These are phyloP conservation scores for Camponotus pennsylvanicus DNA, from an alignment of 1,140 invertebrate genomes.

Conservation along the genomic window DNA sequence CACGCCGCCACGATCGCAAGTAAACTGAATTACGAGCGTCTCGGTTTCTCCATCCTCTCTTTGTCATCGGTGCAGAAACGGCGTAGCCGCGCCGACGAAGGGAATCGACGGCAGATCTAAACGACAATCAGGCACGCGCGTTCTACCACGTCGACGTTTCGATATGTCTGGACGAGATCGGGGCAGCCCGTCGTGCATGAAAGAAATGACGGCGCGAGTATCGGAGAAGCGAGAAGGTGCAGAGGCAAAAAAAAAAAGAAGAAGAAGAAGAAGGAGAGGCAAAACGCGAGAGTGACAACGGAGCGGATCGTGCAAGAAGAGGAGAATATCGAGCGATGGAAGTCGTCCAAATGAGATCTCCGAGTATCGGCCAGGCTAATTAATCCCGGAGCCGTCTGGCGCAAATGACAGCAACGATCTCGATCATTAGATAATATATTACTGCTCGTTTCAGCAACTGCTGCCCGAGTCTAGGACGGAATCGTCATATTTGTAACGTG, in stretches of 20 bases:
- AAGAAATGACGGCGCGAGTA: constrained; percentile 51
- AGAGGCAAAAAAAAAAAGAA: constrained; percentile 2
- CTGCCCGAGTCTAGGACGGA: constrained; percentile 65
- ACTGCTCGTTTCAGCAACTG: constrained; percentile 71
- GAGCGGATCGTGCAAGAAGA: constrained; percentile 27
- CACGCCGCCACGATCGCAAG: constrained; percentile 65
- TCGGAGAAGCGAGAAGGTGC: constrained; percentile 13
- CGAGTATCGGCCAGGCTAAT: constrained; percentile 70
- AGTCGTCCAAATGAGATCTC: constrained; percentile 69
- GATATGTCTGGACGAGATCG: constrained; percentile 69
- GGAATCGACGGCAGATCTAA: constrained; percentile 68
- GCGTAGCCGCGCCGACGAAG: constrained; percentile 37
- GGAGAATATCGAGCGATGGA: constrained; percentile 60
- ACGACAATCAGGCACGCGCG: constrained; percentile 76
- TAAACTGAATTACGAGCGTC: constrained; percentile 73
- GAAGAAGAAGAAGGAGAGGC: constrained; percentile 4
- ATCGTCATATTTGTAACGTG: constrained; percentile 46
- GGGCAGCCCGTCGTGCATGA: constrained; percentile 42
- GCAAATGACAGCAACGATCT: constrained; percentile 75
- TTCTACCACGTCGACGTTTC: constrained; percentile 70
- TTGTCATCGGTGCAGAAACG: constrained; percentile 71
- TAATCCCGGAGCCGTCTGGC: constrained; percentile 73
- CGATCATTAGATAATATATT: constrained; percentile 74
- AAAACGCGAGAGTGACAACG: constrained; percentile 16
- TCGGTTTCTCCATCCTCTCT: constrained; percentile 62